These are phyloP conservation scores for Phrynocephalus vlangalii DNA, from an alignment of 2,797 vertebrate species.

Conservation along the genomic window DNA sequence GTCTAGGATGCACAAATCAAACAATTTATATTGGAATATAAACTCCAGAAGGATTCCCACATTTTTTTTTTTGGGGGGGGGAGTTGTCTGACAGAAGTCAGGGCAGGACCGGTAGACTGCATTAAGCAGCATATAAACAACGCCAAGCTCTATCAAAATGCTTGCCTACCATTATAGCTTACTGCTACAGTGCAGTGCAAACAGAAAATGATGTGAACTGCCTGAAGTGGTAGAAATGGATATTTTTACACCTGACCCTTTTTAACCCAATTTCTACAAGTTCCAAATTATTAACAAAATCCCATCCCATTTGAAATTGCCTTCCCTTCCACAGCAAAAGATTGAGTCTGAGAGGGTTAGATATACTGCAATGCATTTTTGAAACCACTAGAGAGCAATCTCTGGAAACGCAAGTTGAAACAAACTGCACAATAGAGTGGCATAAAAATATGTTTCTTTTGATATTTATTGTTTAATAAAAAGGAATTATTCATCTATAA, in stretches of 20 bases:
- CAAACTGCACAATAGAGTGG: accelerated
- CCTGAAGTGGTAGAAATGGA: background rate
- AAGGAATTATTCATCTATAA: background rate
- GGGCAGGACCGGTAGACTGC: background rate
- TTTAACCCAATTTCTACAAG: background rate
- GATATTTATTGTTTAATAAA: background rate
- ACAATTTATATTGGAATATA: background rate
- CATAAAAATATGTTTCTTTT: background rate
- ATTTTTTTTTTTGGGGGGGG: background rate
- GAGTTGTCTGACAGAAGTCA: background rate
- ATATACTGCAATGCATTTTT: constrained; percentile 30
- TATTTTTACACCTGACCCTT: background rate
- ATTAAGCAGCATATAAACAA: background rate
- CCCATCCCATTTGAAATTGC: background rate
- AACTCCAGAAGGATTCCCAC: background rate
- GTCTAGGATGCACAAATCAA: background rate
- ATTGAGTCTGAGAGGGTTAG: background rate
- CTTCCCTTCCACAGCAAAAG: background rate
- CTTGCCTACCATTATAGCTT: background rate
- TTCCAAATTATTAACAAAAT: background rate
- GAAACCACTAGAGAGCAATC: constrained; percentile 62
- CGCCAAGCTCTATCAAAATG: background rate
- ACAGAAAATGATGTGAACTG: no score
- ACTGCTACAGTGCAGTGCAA: background rate
- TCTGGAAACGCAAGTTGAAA: background rate